Base-by-base conservation (phyloP, 2,113 vertebrate genomes). In the Gavialis gangeticus region DNA sequence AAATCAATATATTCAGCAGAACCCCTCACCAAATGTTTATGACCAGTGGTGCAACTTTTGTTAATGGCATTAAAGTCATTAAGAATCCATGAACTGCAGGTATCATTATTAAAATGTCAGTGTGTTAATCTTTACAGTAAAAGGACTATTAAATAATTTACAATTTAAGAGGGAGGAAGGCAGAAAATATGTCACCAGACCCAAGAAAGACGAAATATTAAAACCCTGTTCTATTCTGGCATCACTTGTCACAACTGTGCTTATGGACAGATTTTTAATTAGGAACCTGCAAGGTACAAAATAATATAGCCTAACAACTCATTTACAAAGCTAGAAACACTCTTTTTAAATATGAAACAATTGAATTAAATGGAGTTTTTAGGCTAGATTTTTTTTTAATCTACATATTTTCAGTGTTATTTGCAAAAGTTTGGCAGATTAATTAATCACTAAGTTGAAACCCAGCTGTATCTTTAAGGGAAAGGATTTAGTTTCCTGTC, bases 401-500 rank as follows among this genome's bases (percentile, higher is more conserved):
- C 88, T 96, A 34, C 91, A 75, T 56, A 57, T 87, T 59, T 90
- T 93, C 77, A 84, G 1, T 94, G 88, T 90, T 91, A 85, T 46
- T 25, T 11, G 75, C 73, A 91, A 90, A 95, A 34, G 62, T 79
- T 54, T 25, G 81, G 28, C 1, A 80, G 82, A 55, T 94, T 88
- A 84, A 37, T 94, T 30, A 84, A 46, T 90, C 84, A 86, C 88
- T 64, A 88, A 94, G 82, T 92, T 81, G 91, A 97, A 97, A 91
- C 85, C 79, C 94, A 96, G 69, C 94, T 97, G 95, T 87, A 85
- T 85, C 84, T 73, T 3, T 0, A 59, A 94, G 83, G 91, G 84
- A 92, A 95, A 82, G 85, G 85, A 91, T 96, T 91, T 96, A 82
- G 92, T 82, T 97, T 97, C 96, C 96, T 96, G 96, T 93, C 91